Conservation (phyloP, 2,797 vertebrate species). For the Characodon lateralis region DNA sequence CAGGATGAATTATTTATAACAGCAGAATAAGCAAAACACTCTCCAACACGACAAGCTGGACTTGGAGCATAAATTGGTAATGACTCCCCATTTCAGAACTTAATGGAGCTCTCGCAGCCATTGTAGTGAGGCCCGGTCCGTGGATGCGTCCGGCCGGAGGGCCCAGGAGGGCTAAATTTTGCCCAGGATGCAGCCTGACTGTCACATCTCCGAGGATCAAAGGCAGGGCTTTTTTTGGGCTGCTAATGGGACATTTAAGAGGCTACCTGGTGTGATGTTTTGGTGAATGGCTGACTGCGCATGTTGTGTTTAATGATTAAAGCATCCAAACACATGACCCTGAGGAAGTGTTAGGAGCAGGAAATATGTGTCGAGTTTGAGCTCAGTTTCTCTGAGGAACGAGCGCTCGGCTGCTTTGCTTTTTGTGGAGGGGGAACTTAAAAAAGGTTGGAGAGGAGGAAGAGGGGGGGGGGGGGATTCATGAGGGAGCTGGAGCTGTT, state of each 20-base stretch:
- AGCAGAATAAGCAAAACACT: slow-evolving; percentile 62
- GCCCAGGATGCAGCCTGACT: slow-evolving; percentile 44
- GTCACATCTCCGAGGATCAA: slow-evolving; percentile 66
- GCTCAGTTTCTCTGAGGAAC: slow-evolving; percentile 43
- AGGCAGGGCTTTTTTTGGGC: slow-evolving; percentile 45
- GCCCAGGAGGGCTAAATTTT: slow-evolving; percentile 38
- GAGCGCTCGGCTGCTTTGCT: slow-evolving; percentile 51
- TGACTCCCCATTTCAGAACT: slow-evolving; percentile 61
- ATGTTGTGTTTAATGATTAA: slow-evolving; percentile 37
- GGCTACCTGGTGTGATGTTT: slow-evolving; percentile 54
- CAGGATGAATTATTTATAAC: slow-evolving; percentile 77
- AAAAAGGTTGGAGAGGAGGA: slow-evolving; percentile 62
- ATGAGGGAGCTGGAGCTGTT: slow-evolving; percentile 81
- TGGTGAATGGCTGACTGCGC: slow-evolving; percentile 21
- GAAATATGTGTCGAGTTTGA: slow-evolving; percentile 9
- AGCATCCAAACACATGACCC: slow-evolving; percentile 23
- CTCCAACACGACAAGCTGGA: slow-evolving; percentile 61
- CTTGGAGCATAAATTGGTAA: slow-evolving; percentile 75
- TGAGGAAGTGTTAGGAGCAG: not conserved
- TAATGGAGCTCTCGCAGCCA: slow-evolving; percentile 75
- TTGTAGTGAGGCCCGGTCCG: slow-evolving; percentile 52
- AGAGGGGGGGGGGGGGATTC: slow-evolving; percentile 68
- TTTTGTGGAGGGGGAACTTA: slow-evolving; percentile 67
- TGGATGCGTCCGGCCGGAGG: slow-evolving; percentile 30
- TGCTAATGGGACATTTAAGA: slow-evolving; percentile 60